Percentiles rank a stretch among this genome's conserved stretches.
Evolutionary conservation across 1,140 invertebrate species (phyloP).

Genomic region (Batillaria attramentaria): DNA sequence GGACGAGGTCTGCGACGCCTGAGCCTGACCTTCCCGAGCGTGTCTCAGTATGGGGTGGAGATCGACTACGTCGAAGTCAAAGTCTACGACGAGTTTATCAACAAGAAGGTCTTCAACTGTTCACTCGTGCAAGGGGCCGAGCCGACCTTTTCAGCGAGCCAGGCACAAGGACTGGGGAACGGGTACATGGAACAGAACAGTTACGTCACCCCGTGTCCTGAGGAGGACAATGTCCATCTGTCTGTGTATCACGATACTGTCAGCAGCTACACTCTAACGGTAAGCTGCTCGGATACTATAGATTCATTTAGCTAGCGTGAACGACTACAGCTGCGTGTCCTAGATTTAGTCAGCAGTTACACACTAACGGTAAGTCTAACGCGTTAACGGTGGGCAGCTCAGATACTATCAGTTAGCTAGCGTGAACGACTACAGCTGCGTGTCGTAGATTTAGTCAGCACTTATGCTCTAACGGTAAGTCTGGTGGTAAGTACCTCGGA

Average conservation of each 20-base stretch:
- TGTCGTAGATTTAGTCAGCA: too few species aligned
- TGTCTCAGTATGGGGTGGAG: constrained; percentile 15
- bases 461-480: too few species aligned
- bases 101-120: constrained; percentile 14
- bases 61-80: constrained; percentile 18
- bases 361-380: too few species aligned
- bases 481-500: too few species aligned
- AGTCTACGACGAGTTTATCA: constrained; percentile 16
- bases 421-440: too few species aligned
- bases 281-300: too few species aligned
- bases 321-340: too few species aligned
- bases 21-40: neutral
- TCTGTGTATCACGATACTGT: constrained; percentile 21
- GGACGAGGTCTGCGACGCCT: neutral
- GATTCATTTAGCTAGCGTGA: too few species aligned
- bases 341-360: too few species aligned
- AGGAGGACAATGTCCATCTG: constrained; percentile 31
- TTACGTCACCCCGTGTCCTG: constrained; percentile 16
- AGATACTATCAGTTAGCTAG: too few species aligned
- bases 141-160: neutral
- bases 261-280: constrained; percentile 15
- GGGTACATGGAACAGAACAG: constrained; percentile 14
- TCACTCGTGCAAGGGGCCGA: neutral
- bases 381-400: too few species aligned
- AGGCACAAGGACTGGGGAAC: neutral